A percentile compares a stretch with the other conserved stretches of the same genome.
phyloP scores from a whole-genome alignment of 2,797 vertebrate species.

The Anomalospiza imberbis region DNA sequence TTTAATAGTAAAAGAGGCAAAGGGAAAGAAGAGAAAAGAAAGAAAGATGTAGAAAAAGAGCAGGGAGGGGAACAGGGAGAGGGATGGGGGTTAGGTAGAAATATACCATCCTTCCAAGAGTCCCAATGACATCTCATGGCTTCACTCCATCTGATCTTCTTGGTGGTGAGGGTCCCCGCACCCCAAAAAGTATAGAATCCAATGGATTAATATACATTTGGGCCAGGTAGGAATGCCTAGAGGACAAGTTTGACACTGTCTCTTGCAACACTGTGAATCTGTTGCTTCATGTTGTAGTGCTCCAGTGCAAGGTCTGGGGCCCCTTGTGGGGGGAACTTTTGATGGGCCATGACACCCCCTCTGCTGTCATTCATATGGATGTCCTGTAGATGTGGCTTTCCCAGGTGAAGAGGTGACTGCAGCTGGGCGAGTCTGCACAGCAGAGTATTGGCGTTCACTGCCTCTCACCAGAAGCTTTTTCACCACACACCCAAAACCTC shows the following conservation, averaged over 20 bases:
- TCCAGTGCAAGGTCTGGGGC: background rate
- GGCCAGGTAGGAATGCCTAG: background rate
- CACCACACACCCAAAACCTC: background rate
- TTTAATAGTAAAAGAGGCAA: background rate
- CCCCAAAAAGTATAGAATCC: background rate
- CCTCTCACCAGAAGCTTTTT: background rate
- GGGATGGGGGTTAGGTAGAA: too few relatives aligned
- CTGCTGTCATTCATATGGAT: background rate
- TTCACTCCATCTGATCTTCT: background rate
- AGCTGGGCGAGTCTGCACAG: background rate
- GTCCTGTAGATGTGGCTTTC: background rate
- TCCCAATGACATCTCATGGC: fast-evolving
- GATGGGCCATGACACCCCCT: background rate
- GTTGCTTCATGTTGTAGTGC: background rate
- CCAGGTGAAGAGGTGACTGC: background rate
- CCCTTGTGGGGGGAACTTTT: background rate
- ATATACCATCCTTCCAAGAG: background rate
- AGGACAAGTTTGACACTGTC: background rate
- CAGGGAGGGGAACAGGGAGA: background rate
- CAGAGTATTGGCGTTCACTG: background rate
- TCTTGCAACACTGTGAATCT: background rate
- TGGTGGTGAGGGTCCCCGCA: fast-evolving
- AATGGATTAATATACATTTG: background rate
- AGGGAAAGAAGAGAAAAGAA: background rate
- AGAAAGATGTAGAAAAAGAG: background rate